Evolutionary conservation across 2,797 vertebrate species (phyloP).

Genomic region (Pteronotus mesoamericanus): DNA sequence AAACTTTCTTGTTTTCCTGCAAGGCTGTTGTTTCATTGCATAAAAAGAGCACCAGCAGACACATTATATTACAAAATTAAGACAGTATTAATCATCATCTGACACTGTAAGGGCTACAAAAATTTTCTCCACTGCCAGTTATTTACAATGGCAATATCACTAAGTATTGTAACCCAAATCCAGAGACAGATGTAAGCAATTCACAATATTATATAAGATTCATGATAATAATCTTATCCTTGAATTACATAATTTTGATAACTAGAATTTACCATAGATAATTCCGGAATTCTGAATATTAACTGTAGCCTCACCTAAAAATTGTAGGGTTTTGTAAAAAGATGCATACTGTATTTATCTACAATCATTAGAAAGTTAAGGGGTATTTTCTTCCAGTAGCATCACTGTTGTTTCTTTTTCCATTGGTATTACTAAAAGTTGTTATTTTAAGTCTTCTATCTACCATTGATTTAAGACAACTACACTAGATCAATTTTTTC

Average conservation of each 20-base stretch:
- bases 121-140: neutral
- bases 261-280: neutral
- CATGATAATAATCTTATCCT: neutral
- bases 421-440: neutral
- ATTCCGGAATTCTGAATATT: neutral
- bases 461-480: slow-evolving; percentile 76
- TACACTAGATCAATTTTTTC: slow-evolving; percentile 66
- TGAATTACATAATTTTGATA: neutral
- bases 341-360: slow-evolving; percentile 32
- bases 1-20: slow-evolving; percentile 50
- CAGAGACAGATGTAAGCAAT: neutral
- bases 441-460: neutral
- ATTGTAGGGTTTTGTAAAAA: neutral
- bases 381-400: neutral
- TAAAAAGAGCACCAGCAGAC: slow-evolving; percentile 51
- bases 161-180: neutral
- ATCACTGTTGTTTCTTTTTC: neutral
- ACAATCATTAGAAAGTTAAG: slow-evolving; percentile 1
- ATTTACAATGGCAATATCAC: slow-evolving; percentile 8
- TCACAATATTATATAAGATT: slow-evolving; percentile 40
- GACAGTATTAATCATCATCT: neutral
- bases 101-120: neutral
- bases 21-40: slow-evolving; percentile 46
- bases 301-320: neutral
- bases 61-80: slow-evolving; percentile 43